Evolutionary conservation across 2,888 invertebrate species (phyloP), one percentile per base, ranked within the genome.

Genomic region (Heliconius cydno): DNA sequence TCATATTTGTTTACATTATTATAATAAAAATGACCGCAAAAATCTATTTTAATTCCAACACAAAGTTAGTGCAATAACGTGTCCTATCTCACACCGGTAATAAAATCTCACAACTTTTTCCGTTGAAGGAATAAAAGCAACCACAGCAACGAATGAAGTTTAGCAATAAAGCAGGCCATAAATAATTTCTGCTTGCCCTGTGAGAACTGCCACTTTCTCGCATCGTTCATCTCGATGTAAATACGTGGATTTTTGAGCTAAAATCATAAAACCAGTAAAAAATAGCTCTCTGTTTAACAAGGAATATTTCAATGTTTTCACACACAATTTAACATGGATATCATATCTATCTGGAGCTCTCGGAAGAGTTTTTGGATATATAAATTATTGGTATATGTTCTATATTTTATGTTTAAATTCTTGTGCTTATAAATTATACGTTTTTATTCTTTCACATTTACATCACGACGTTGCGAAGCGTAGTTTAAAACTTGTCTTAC

Each of bases 81-180:
- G 90, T 93, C 92, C 93, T 93, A 94, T 93, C 92, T 94, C 94
- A 92, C 93, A 93, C 94, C 92, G 93, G 92, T 88, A 92, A 94
- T 94, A 94, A 94, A 94, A 92, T 89, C 92, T 90, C 88, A 84
- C 92, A 94, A 95, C 93, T 94, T 94, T 94, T 94, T 91, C 93
- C 91, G 91, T 91, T 90, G 90, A 91, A 93, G 88, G 92, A 92
- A 94, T 94, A 94, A 94, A 93, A 91, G 92, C 92, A 89, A 94
- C 95, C 94, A 89, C 95, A 93, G 92, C 91, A 91, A 90, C 91
- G 94, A 93, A 92, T 94, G 93, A 94, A 95, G 94, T 95, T 95
- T 90, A 89, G 92, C 94, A 92, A 95, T 95, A 95, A 95, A 95
- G 91, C 89, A 92, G 89, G 87, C 90, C 91, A 94, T 94, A 94